Evolutionary conservation across 2,888 invertebrate genomes (phyloP).

Genomic region (Spilarctia lutea): DNA sequence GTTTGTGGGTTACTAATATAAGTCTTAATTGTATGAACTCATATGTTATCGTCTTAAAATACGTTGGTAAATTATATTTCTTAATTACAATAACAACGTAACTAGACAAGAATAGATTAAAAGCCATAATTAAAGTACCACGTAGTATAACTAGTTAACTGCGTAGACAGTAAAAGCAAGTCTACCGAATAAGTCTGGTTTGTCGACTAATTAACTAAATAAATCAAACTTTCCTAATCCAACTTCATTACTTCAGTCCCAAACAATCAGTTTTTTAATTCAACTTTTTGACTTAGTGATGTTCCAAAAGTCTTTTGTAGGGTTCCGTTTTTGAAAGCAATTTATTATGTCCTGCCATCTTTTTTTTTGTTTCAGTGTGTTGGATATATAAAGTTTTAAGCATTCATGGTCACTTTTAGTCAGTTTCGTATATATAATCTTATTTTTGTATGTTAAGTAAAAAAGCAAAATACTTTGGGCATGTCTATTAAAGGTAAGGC

Average conservation of each 20-base stretch:
- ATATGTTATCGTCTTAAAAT: background rate
- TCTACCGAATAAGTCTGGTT: conserved; percentile 23
- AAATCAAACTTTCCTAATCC: conserved; percentile 56
- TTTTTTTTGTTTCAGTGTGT: background rate
- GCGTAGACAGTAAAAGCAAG: conserved; percentile 25
- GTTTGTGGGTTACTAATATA: background rate
- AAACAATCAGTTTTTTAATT: conserved; percentile 42
- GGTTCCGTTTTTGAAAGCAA: conserved; percentile 31
- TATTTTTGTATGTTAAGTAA: background rate
- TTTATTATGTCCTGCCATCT: conserved; percentile 22
- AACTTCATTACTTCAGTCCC: conserved; percentile 44
- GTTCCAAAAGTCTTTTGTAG: conserved; percentile 17
- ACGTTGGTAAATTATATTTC: background rate
- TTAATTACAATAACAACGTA: background rate
- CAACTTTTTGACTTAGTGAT: conserved; percentile 32
- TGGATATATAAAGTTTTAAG: background rate
- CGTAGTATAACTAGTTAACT: background rate
- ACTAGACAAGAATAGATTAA: background rate
- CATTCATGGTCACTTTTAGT: background rate
- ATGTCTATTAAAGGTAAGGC: too few species aligned
- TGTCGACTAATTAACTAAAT: conserved; percentile 51
- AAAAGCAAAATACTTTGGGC: too few species aligned
- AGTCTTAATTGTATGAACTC: background rate
- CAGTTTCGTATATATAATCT: background rate
- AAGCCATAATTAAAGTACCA: background rate